Evolutionary conservation across 2,797 vertebrate genomes (phyloP).

Genomic region (Muscicapa comitata): DNA sequence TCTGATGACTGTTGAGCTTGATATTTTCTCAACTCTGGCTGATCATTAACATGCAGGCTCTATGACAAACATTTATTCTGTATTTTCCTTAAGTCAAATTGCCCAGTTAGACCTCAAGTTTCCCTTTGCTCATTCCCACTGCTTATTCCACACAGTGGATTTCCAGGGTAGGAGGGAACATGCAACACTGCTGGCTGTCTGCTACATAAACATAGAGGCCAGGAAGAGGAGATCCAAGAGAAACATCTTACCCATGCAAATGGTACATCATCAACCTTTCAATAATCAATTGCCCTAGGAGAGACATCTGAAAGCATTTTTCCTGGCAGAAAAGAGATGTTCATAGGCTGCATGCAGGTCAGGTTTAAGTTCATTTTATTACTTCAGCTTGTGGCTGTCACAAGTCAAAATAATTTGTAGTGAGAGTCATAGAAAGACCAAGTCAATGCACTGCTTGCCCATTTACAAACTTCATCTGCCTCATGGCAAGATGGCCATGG

Average conservation of each 20-base stretch:
- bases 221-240: background rate
- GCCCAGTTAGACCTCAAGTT: conserved; percentile 38
- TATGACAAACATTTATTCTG: conserved; percentile 46
- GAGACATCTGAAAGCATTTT: background rate
- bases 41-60: background rate
- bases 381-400: background rate
- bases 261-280: background rate
- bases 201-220: background rate
- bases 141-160: background rate
- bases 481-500: background rate
- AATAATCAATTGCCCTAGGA: background rate
- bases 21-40: background rate
- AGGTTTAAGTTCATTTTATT: background rate
- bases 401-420: background rate
- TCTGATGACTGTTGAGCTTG: background rate
- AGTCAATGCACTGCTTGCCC: background rate
- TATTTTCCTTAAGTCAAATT: conserved; percentile 37
- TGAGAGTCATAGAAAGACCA: background rate
- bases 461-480: background rate
- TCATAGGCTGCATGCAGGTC: background rate
- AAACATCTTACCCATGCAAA: background rate
- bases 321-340: background rate
- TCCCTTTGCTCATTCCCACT: conserved; percentile 37
- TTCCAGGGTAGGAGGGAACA: background rate
- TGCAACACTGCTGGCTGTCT: background rate